These are phyloP conservation scores for Cybosia mesomella DNA, from an alignment of 2,888 invertebrate species.

Conservation along the genomic window DNA sequence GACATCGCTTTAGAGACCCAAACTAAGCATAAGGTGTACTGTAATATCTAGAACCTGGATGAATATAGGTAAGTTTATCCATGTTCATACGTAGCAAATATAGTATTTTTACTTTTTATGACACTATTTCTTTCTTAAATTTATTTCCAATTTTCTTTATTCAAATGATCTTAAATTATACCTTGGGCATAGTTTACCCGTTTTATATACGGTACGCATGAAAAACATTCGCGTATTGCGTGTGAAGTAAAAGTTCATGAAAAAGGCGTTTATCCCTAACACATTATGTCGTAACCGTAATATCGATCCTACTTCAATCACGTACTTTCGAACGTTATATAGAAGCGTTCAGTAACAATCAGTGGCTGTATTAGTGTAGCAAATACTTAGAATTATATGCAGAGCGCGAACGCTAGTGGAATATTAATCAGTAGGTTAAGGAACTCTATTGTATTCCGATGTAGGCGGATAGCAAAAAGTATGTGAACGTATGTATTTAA, in stretches of 20 bases:
- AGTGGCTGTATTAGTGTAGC: slow-evolving; percentile 50
- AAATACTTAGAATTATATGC: slow-evolving; percentile 62
- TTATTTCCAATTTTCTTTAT: background rate
- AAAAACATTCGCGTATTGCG: slow-evolving; percentile 28
- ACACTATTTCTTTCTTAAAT: background rate
- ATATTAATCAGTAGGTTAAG: slow-evolving; percentile 51
- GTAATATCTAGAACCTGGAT: too few species aligned
- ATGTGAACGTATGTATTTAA: background rate
- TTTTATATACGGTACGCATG: slow-evolving; percentile 3
- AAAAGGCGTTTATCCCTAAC: slow-evolving; percentile 39
- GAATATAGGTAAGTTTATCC: too few species aligned
- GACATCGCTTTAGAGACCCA: too few species aligned
- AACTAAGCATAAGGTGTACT: too few species aligned
- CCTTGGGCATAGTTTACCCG: background rate
- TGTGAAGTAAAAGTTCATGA: slow-evolving; percentile 40
- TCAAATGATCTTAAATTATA: background rate
- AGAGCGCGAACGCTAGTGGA: slow-evolving; percentile 49
- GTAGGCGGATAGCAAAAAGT: background rate
- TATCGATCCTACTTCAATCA: slow-evolving; percentile 41
- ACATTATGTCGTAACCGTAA: slow-evolving; percentile 31
- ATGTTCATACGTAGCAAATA: too few species aligned
- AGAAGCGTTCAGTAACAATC: slow-evolving; percentile 62
- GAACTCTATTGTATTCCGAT: slow-evolving; percentile 16
- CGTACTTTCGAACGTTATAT: slow-evolving; percentile 30
- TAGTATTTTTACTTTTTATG: too few species aligned